A percentile compares a stretch with the other conserved stretches of the same genome.
phyloP scores from a whole-genome alignment of 2,888 invertebrate species.

The Campoletis raptor region DNA sequence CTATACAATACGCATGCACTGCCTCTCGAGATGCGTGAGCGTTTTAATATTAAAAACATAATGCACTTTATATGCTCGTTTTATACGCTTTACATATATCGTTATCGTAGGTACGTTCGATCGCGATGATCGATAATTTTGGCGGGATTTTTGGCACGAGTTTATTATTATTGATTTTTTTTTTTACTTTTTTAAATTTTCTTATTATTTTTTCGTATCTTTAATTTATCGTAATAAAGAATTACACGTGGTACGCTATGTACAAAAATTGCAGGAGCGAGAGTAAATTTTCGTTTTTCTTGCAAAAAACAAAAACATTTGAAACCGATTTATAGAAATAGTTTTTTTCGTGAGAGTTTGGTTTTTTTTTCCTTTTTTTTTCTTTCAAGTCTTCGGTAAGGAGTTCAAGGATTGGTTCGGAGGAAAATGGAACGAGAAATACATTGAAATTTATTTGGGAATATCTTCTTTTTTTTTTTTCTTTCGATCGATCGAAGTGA shows the following conservation, averaged over 20 bases:
- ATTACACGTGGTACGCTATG: slow-evolving; percentile 59
- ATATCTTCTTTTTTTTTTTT: neutral
- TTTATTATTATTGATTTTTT: slow-evolving; percentile 43
- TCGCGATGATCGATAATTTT: slow-evolving; percentile 64
- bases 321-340: slow-evolving; percentile 36
- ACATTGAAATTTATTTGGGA: neutral
- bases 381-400: neutral
- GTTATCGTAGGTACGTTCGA: slow-evolving; percentile 58
- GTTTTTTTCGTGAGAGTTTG: neutral
- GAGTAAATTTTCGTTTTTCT: slow-evolving; percentile 1
- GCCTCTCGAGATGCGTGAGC: slow-evolving; percentile 45
- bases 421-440: neutral
- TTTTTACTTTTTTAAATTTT: slow-evolving; percentile 4
- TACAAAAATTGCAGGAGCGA: slow-evolving; percentile 55
- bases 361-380: neutral
- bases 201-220: slow-evolving; percentile 18
- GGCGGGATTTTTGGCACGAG: slow-evolving; percentile 70
- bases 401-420: neutral
- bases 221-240: slow-evolving; percentile 44
- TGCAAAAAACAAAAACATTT: slow-evolving; percentile 6
- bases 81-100: slow-evolving; percentile 8
- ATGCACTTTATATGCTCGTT: neutral
- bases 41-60: neutral
- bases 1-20: slow-evolving; percentile 63
- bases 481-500: neutral